Conservation (phyloP, 2,888 invertebrate species). For the Seira ritae region DNA sequence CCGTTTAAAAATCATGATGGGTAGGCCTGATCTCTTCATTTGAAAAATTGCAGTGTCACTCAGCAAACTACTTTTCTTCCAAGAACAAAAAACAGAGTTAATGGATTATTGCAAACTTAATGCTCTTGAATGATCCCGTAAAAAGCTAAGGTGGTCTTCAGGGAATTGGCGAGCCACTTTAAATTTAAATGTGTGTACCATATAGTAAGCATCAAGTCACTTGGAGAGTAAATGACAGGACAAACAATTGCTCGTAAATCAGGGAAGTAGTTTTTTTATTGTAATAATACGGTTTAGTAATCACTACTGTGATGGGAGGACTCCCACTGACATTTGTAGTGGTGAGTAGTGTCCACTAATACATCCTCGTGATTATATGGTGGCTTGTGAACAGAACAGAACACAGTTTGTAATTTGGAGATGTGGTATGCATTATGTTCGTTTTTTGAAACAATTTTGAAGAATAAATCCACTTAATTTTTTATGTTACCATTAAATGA, state of each 20-base stretch:
- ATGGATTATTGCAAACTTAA: not conserved
- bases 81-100: not conserved
- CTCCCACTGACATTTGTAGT: too few species aligned
- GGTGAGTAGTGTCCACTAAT: too few species aligned
- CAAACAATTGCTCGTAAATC: slow-evolving; percentile 8
- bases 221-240: not conserved
- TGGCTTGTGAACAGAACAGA: too few species aligned
- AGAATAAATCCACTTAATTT: slow-evolving; percentile 7
- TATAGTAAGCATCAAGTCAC: too few species aligned
- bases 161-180: not conserved
- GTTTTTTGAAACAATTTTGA: not conserved
- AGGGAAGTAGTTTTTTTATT: not conserved
- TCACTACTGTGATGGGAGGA: too few species aligned
- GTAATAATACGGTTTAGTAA: too few species aligned
- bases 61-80: slow-evolving; percentile 17
- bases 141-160: slow-evolving; percentile 1
- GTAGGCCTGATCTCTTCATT: not conserved
- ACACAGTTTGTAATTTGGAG: too few species aligned
- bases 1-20: not conserved
- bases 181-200: not conserved
- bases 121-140: not conserved
- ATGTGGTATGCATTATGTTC: too few species aligned
- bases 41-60: slow-evolving; percentile 23
- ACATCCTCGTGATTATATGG: too few species aligned
- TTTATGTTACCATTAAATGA: not conserved